These are phyloP conservation scores for Pantherophis vulpinus DNA, from an alignment of 2,797 vertebrate species.

Conservation along the genomic window DNA sequence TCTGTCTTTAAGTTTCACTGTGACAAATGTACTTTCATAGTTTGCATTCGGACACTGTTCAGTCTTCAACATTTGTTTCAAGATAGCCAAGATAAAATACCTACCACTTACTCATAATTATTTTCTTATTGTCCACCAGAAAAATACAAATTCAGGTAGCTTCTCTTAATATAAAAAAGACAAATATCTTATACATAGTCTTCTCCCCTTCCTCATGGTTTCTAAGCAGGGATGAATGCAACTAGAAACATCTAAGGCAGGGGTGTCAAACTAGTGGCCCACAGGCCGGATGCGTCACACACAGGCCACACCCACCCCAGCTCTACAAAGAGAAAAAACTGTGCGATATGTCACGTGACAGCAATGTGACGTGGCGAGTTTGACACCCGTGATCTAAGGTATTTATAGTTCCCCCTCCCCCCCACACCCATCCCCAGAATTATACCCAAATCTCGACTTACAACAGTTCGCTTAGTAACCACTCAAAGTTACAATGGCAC, in stretches of 20 bases:
- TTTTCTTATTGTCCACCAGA: background rate
- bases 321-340: too few species aligned
- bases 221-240: background rate
- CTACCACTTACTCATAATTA: background rate
- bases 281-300: rapidly evolving
- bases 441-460: background rate
- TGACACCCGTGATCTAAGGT: background rate
- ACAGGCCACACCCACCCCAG: too few species aligned
- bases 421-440: background rate
- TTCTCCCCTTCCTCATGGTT: background rate
- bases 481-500: background rate
- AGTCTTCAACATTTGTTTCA: background rate
- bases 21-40: background rate
- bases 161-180: background rate
- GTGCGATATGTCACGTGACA: too few species aligned
- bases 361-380: too few species aligned
- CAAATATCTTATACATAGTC: background rate
- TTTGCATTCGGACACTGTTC: background rate
- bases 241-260: too few species aligned
- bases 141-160: background rate
- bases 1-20: background rate
- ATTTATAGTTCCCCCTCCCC: background rate
- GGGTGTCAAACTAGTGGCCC: too few species aligned
- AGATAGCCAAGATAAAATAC: too few species aligned
- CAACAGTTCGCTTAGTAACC: background rate